phyloP scores from a whole-genome alignment of 2,113 vertebrate species.

The Himantopus leucocephalus region DNA sequence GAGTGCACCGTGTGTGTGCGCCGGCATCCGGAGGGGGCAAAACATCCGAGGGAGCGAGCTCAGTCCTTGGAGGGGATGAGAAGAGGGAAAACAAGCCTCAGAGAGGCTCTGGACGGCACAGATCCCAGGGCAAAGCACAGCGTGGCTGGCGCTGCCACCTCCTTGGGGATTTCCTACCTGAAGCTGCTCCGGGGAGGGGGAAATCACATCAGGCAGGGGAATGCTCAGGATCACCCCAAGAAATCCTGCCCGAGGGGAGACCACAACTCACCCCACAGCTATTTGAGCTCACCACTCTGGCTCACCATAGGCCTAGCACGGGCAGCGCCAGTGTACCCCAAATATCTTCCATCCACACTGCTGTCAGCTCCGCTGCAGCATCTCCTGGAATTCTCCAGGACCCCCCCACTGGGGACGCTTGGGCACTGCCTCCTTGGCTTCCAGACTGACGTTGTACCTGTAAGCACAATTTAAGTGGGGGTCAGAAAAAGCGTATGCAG shows the following conservation, averaged over 20 bases:
- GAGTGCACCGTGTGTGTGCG: accelerated
- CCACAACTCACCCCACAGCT: neutral
- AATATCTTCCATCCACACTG: neutral
- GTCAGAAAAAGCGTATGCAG: neutral
- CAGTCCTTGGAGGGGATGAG: neutral
- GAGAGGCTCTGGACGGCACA: neutral
- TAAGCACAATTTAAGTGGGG: neutral
- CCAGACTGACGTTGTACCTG: neutral
- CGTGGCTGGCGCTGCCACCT: neutral
- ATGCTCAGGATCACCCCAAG: neutral
- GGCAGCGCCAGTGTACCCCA: neutral
- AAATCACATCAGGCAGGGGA: neutral
- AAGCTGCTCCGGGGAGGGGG: neutral
- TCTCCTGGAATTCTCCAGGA: neutral
- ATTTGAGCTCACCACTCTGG: accelerated
- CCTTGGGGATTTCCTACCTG: neutral
- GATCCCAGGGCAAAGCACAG: neutral
- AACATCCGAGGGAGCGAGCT: accelerated
- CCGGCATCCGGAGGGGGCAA: neutral
- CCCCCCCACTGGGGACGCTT: accelerated
- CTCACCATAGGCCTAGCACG: neutral
- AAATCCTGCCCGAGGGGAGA: neutral
- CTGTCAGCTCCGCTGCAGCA: neutral
- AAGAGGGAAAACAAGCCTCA: neutral
- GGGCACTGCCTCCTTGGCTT: neutral